Base-by-base conservation (phyloP, 2,113 vertebrate genomes). In the Silurus asotus region DNA sequence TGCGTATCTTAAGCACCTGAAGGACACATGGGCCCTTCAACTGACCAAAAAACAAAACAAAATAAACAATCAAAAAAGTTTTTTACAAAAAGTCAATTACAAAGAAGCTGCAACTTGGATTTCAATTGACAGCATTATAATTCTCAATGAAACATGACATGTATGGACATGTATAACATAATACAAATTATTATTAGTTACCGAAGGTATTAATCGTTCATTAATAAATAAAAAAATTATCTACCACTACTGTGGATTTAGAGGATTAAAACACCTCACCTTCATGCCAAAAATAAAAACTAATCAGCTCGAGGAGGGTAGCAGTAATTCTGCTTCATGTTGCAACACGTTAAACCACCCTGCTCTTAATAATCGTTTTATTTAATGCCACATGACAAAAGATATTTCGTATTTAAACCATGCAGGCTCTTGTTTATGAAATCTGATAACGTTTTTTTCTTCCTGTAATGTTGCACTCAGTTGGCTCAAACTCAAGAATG, bases 1-100 rank as follows among this genome's bases (percentile, higher is more conserved):
- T 99, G 84, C 98, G 96, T 87, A 98, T 94, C 94, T 99, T 99
- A 92, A 97, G 98, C 92, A 99, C 94, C 94, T 99, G 98, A 81
- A 99, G 95, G 90, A 99, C 96, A 94, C 97, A 99, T 0, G 97
- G 97, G 56, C 98, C 98, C 89, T 97, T 96, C 93, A 99, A 92
- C 97, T 99, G 94, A 11, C 14, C 25, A 37, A 6, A 56, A 90
- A 93, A 92, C 28, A 49, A 72, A 65, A 8, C 86, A 11, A 61
- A 15, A 51, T 8, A 2, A 56, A 58, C n/a, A 83, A 20, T 59
- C 72, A 53, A n/a, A 11, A 5, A 49, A 8, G 11, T 28, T 62
- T 5, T 19, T 37, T 37, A 37, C 4, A 85, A 19, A 25, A 2
- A 20, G 2, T 83, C 13, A 37, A 37, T 70, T n/a, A 49, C 45